Percentiles rank a stretch among this genome's conserved stretches.
phyloP scores from a whole-genome alignment of 2,797 vertebrate species.

The Gorsachius magnificus region DNA sequence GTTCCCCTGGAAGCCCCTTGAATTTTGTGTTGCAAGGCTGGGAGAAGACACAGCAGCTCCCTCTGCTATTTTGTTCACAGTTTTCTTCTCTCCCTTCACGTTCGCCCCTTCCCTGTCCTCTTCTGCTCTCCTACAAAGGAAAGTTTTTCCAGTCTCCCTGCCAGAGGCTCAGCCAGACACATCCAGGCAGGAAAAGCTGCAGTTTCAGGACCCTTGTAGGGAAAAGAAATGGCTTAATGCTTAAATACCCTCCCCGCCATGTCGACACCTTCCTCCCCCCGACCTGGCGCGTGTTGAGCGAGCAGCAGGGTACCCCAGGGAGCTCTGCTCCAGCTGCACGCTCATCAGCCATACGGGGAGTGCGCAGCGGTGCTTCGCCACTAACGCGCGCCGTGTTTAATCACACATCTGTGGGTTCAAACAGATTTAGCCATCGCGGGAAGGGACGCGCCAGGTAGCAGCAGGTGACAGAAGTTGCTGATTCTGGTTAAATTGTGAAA shows the following conservation, averaged over 20 bases:
- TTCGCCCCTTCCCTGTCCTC: not conserved
- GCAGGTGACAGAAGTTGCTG: constrained; percentile 82
- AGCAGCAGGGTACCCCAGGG: constrained; percentile 74
- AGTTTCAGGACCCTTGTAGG: constrained; percentile 34
- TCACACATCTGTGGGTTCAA: constrained; percentile 78
- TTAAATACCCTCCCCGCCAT: constrained; percentile 47
- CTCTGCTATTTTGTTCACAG: not conserved
- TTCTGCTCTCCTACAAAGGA: not conserved
- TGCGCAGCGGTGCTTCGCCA: constrained; percentile 59
- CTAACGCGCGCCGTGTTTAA: constrained; percentile 70
- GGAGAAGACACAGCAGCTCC: not conserved
- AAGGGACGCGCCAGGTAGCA: constrained; percentile 65
- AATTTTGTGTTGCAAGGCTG: not conserved
- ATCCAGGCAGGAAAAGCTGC: constrained; percentile 4
- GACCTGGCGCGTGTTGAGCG: constrained; percentile 44
- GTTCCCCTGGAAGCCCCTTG: not conserved
- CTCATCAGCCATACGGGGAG: constrained; percentile 74
- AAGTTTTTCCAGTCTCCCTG: not conserved
- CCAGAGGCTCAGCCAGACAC: not conserved
- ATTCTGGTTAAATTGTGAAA: constrained; percentile 76
- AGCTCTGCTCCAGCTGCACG: constrained; percentile 75
- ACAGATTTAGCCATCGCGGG: constrained; percentile 69
- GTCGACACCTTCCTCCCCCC: constrained; percentile 58
- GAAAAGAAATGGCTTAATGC: constrained; percentile 66
- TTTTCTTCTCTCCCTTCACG: not conserved